phyloP scores from a whole-genome alignment of 2,113 vertebrate genomes.

The Embiotoca jacksoni region DNA sequence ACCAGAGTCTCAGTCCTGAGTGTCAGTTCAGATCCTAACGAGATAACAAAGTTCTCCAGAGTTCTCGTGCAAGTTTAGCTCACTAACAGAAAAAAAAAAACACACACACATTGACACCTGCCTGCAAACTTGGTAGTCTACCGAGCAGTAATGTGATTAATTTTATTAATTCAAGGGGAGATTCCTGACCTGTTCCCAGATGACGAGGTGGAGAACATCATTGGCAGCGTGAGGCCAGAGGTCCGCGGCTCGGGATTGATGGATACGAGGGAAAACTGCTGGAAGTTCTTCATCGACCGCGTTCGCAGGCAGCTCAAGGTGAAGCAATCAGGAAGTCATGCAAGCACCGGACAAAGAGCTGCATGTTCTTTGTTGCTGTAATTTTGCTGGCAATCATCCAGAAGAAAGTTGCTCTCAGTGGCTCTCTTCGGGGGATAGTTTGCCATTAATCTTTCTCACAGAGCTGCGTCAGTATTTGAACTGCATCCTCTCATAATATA shows the following conservation, averaged over 20 bases:
- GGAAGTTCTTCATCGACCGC: conserved; percentile 95
- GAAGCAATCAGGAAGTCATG: conserved; percentile 40
- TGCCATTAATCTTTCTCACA: conserved; percentile 44
- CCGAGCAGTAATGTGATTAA: not conserved
- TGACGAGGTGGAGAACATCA: conserved; percentile 93
- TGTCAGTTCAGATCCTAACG: conserved; percentile 43
- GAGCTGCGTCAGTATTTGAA: conserved; percentile 39
- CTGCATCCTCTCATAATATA: conserved; percentile 47
- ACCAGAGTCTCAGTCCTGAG: conserved; percentile 5
- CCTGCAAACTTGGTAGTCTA: not conserved
- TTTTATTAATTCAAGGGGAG: conserved; percentile 87
- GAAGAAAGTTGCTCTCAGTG: conserved; percentile 17
- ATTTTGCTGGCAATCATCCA: conserved; percentile 42
- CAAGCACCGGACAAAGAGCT: not conserved
- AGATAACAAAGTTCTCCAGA: conserved; percentile 36
- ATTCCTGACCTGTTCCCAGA: conserved; percentile 94
- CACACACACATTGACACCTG: not conserved
- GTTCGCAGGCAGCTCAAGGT: conserved; percentile 94
- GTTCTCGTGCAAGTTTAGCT: not conserved
- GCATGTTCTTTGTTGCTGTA: conserved; percentile 17
- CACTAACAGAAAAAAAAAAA: not conserved
- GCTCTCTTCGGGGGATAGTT: conserved; percentile 18
- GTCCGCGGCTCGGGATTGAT: conserved; percentile 88
- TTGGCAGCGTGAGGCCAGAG: conserved; percentile 88
- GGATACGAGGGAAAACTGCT: conserved; percentile 93